A percentile compares a stretch with the other conserved stretches of the same genome.
phyloP scores from a whole-genome alignment of 2,797 vertebrate species.

The Chaetophractus vellerosus region DNA sequence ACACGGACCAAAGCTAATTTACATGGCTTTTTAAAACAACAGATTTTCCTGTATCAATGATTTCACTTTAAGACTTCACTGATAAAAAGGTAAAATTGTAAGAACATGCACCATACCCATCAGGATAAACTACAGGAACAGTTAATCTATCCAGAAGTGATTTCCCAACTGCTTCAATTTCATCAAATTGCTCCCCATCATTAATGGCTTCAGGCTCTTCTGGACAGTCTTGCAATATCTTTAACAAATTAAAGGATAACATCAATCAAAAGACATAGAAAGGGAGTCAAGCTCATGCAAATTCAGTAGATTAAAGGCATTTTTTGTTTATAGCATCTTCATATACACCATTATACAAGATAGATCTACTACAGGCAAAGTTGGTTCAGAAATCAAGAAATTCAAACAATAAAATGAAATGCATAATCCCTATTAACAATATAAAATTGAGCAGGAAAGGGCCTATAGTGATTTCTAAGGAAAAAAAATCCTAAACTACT shows the following conservation, averaged over 20 bases:
- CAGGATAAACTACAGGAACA: constrained; percentile 97
- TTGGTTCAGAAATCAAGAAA: background rate
- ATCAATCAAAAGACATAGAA: constrained; percentile 54
- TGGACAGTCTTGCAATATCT: constrained; percentile 93
- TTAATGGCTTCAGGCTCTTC: constrained; percentile 91
- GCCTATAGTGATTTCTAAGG: constrained; percentile 12
- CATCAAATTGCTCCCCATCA: constrained; percentile 94
- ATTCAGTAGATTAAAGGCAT: background rate
- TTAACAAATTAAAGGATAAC: constrained; percentile 74
- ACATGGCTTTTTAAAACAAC: constrained; percentile 15
- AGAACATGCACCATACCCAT: constrained; percentile 93
- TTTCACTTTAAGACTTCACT: constrained; percentile 52
- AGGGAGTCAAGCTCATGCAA: background rate
- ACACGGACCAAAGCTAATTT: constrained; percentile 44
- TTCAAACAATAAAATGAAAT: constrained; percentile 58
- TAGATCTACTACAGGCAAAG: background rate
- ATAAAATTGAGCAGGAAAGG: background rate
- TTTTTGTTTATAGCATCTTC: constrained; percentile 10
- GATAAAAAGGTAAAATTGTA: constrained; percentile 63
- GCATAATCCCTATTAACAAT: constrained; percentile 34
- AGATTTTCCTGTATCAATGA: constrained; percentile 2
- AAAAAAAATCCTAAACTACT: constrained; percentile 7
- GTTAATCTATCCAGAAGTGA: constrained; percentile 96
- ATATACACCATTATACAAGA: background rate
- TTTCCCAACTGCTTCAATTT: constrained; percentile 96